Conservation (phyloP, 1,140 invertebrate species). For the Camponotus vicinus region DNA sequence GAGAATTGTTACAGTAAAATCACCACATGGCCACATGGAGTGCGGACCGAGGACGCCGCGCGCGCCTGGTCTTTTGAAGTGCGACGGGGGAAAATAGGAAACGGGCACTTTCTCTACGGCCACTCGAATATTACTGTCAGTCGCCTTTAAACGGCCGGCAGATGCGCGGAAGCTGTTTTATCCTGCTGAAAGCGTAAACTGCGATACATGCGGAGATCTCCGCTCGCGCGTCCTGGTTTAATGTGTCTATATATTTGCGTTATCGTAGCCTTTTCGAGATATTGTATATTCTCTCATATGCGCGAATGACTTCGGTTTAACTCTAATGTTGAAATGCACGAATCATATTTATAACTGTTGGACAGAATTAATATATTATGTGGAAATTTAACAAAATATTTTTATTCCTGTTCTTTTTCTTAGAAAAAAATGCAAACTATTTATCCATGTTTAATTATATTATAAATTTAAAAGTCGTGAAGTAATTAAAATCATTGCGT, state of each 20-base stretch:
- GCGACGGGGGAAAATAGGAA: slow-evolving; percentile 72
- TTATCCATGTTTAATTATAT: slow-evolving; percentile 16
- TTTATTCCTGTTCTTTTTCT: background rate
- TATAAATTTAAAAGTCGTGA: background rate
- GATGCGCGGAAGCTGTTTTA: slow-evolving; percentile 56
- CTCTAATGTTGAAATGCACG: background rate
- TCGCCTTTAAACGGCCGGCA: slow-evolving; percentile 46
- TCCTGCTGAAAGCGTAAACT: slow-evolving; percentile 56
- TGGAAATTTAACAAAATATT: background rate
- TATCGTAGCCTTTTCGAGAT: background rate
- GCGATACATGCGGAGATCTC: background rate
- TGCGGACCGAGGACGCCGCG: slow-evolving; percentile 36
- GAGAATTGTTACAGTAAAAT: slow-evolving; percentile 78
- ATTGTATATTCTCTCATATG: background rate
- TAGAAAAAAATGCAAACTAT: background rate
- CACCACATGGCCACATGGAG: slow-evolving; percentile 73
- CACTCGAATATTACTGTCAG: slow-evolving; percentile 72
- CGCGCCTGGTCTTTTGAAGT: slow-evolving; percentile 71
- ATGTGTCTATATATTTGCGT: slow-evolving; percentile 24
- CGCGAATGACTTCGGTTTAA: background rate
- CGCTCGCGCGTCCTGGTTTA: slow-evolving; percentile 29
- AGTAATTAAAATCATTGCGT: background rate
- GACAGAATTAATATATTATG: background rate
- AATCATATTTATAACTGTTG: background rate
- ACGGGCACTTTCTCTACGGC: slow-evolving; percentile 64